Conservation (phyloP, 2,888 invertebrate genomes). For the Nematopogon swammerdamellus region DNA sequence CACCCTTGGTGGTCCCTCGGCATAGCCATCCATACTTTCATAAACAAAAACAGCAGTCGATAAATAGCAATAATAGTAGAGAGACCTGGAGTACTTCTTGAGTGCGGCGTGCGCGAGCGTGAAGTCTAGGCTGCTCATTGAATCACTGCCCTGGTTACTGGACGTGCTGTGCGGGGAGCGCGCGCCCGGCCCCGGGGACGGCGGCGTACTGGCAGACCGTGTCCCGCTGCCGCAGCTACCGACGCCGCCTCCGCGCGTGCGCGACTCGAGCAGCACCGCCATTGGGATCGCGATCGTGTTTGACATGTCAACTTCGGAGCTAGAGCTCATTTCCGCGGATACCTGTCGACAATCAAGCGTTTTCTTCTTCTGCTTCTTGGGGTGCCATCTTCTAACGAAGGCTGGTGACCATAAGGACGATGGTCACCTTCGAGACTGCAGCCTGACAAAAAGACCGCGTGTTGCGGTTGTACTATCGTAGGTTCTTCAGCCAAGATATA, state of each 20-base stretch:
- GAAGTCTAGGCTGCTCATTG: conserved; percentile 70
- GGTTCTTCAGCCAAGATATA: too few relatives aligned
- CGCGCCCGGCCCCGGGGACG: conserved; percentile 56
- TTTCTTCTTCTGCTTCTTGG: too few relatives aligned
- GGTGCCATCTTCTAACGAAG: too few relatives aligned
- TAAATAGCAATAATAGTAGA: too few relatives aligned
- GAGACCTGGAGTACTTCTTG: conserved; percentile 50
- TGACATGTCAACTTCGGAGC: conserved; percentile 65
- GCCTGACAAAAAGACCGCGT: too few relatives aligned
- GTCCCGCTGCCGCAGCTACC: conserved; percentile 37
- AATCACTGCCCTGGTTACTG: conserved; percentile 74
- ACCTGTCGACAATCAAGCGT: too few relatives aligned
- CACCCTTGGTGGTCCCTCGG: too few relatives aligned
- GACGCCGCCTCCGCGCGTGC: conserved; percentile 35
- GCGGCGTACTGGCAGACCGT: conserved; percentile 55
- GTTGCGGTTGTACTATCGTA: too few relatives aligned
- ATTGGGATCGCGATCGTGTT: conserved; percentile 49
- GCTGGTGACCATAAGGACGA: too few relatives aligned
- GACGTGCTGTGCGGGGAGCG: conserved; percentile 63
- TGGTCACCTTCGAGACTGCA: too few relatives aligned
- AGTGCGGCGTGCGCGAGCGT: conserved; percentile 59
- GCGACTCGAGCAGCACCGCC: conserved; percentile 41
- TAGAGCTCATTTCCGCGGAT: conserved; percentile 74
- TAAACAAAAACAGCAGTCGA: too few relatives aligned
- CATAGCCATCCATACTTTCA: too few relatives aligned